Evolutionary conservation across 2,888 invertebrate species (phyloP).

Genomic region (Cataglyphis rosenhaueri): DNA sequence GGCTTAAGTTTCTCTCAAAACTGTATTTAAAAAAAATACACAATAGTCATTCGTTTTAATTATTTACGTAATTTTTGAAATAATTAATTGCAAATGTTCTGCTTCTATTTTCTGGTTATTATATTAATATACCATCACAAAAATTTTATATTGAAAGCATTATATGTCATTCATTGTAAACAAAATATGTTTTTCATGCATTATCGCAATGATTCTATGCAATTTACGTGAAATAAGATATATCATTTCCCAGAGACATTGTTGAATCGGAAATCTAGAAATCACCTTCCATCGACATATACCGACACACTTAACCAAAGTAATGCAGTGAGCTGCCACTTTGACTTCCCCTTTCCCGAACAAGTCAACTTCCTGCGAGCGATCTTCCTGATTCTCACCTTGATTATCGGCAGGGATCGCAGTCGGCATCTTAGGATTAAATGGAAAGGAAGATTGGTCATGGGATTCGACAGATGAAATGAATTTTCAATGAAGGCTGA

Average conservation of each 20-base stretch:
- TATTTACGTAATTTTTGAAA: not conserved
- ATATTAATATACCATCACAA: not conserved
- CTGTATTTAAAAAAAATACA: not conserved
- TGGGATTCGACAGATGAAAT: conserved; percentile 78
- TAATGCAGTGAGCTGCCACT: conserved; percentile 74
- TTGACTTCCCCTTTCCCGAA: conserved; percentile 62
- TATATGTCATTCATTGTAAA: not conserved
- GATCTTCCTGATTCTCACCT: conserved; percentile 71
- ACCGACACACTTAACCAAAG: conserved; percentile 66
- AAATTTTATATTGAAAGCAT: not conserved
- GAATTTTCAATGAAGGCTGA: conserved; percentile 79
- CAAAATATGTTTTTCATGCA: not conserved
- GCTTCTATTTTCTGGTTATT: not conserved
- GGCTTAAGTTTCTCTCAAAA: not conserved
- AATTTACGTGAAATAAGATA: conserved; percentile 3
- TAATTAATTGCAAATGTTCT: not conserved
- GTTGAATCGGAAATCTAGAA: conserved; percentile 69
- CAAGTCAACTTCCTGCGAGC: conserved; percentile 72
- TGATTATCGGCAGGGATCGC: conserved; percentile 75
- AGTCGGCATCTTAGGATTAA: conserved; percentile 76
- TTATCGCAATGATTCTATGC: conserved; percentile 1
- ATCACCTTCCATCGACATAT: conserved; percentile 63
- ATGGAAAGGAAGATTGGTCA: conserved; percentile 78
- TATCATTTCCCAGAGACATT: conserved; percentile 15
- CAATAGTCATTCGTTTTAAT: not conserved